Conservation (phyloP, 2,888 invertebrate species). For the Cheilosia pagana region DNA sequence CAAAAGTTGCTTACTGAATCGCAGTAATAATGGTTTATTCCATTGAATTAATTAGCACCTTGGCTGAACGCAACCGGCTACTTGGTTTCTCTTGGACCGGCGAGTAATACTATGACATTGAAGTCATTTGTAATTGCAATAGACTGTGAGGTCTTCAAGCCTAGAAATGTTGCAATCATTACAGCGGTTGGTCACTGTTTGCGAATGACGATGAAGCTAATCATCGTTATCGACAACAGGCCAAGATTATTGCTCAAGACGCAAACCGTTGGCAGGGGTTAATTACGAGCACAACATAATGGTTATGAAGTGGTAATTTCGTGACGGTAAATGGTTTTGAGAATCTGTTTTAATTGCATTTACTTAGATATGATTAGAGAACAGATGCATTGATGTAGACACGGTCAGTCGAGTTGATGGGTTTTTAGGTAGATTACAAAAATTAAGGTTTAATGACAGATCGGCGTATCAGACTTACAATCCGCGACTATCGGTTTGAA, state of each 20-base stretch:
- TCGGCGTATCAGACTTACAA: too few relatives aligned
- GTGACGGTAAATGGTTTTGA: too few relatives aligned
- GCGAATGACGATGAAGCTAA: neutral
- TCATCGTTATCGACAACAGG: slow-evolving; percentile 3
- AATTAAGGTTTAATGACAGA: too few relatives aligned
- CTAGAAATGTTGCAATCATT: slow-evolving; percentile 6
- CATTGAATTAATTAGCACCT: slow-evolving; percentile 29
- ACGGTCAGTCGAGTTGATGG: too few relatives aligned
- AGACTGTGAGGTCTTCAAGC: neutral
- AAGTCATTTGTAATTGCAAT: slow-evolving; percentile 12
- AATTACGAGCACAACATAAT: neutral
- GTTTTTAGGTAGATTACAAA: too few relatives aligned
- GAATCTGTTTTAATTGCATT: neutral
- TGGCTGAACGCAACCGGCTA: neutral
- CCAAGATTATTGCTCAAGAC: slow-evolving; percentile 1
- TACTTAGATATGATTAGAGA: neutral
- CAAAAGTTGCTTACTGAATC: neutral
- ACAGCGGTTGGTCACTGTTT: neutral
- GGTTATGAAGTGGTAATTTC: neutral
- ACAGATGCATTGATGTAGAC: neutral
- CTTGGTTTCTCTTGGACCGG: neutral
- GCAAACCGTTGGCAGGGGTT: neutral
- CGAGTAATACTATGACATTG: slow-evolving; percentile 12
- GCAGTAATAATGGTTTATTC: slow-evolving; percentile 6
- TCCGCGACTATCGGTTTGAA: too few relatives aligned